A percentile compares a stretch with the other conserved stretches of the same genome.
These are phyloP conservation scores for Molorchus minor DNA, from an alignment of 2,888 invertebrate species.

Conservation along the genomic window DNA sequence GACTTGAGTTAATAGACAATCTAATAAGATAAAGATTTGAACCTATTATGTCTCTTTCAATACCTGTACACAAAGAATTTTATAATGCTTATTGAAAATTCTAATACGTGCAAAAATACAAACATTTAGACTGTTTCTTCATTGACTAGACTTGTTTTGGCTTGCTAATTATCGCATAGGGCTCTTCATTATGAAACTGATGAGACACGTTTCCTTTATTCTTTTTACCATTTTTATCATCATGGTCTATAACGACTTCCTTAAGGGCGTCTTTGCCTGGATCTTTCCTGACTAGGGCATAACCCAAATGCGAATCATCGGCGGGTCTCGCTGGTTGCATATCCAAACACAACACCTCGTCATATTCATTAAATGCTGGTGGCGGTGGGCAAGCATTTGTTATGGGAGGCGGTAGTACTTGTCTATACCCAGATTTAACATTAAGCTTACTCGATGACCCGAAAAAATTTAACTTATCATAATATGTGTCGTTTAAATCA, in stretches of 20 bases:
- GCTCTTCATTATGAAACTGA: slow-evolving; percentile 77
- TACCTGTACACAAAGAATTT: no score
- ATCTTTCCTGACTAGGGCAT: slow-evolving; percentile 79
- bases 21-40: no score
- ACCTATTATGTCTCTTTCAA: no score
- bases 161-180: slow-evolving; percentile 86
- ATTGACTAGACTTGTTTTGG: slow-evolving; percentile 79
- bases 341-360: slow-evolving; percentile 69
- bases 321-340: slow-evolving; percentile 77
- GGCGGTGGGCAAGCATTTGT: slow-evolving; percentile 40
- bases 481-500: slow-evolving; percentile 67
- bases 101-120: neutral
- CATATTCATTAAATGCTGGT: slow-evolving; percentile 75
- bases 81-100: no score
- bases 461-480: slow-evolving; percentile 84
- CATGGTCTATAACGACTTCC: slow-evolving; percentile 14
- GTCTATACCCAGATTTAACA: slow-evolving; percentile 75
- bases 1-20: no score
- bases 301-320: slow-evolving; percentile 83
- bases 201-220: slow-evolving; percentile 67
- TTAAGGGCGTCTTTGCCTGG: slow-evolving; percentile 61
- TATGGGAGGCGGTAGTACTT: slow-evolving; percentile 65
- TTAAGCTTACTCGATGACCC: slow-evolving; percentile 76
- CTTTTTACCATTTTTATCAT: slow-evolving; percentile 50
- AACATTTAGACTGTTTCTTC: neutral